Evolutionary conservation across 2,888 invertebrate genomes (phyloP).

Genomic region (Pyrrhia umbra): DNA sequence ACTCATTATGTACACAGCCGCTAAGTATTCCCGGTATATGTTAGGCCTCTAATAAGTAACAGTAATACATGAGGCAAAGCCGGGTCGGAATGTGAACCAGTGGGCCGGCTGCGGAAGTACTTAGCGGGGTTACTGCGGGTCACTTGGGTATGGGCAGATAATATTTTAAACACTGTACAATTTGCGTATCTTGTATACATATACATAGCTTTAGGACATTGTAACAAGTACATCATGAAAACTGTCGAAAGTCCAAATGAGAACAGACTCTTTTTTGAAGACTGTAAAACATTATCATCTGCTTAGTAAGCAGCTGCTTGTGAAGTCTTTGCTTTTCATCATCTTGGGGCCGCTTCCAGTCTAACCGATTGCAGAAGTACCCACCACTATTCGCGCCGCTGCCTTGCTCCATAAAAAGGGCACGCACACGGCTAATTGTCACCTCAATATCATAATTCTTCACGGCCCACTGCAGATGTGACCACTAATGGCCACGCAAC

Average conservation of each 20-base stretch:
- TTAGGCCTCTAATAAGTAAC: slow-evolving; percentile 4
- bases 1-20: no score
- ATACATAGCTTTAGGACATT: not conserved
- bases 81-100: not conserved
- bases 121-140: slow-evolving; percentile 25
- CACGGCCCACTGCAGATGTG: slow-evolving; percentile 45
- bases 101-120: slow-evolving; percentile 24
- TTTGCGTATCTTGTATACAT: not conserved
- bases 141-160: slow-evolving; percentile 1
- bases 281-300: no score
- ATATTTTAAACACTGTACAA: not conserved
- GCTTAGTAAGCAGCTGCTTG: no score
- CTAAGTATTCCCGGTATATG: no score
- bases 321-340: no score
- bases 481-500: slow-evolving; percentile 46
- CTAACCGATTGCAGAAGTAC: not conserved
- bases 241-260: no score
- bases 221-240: no score
- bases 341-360: no score
- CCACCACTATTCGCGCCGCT: not conserved
- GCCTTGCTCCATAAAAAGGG: slow-evolving; percentile 14
- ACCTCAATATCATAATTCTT: slow-evolving; percentile 52
- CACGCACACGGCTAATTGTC: slow-evolving; percentile 27
- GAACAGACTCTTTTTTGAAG: no score
- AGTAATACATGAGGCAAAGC: slow-evolving; percentile 10